Evolutionary conservation across 2,888 invertebrate species (phyloP).

Genomic region (Dryococelus australis): DNA sequence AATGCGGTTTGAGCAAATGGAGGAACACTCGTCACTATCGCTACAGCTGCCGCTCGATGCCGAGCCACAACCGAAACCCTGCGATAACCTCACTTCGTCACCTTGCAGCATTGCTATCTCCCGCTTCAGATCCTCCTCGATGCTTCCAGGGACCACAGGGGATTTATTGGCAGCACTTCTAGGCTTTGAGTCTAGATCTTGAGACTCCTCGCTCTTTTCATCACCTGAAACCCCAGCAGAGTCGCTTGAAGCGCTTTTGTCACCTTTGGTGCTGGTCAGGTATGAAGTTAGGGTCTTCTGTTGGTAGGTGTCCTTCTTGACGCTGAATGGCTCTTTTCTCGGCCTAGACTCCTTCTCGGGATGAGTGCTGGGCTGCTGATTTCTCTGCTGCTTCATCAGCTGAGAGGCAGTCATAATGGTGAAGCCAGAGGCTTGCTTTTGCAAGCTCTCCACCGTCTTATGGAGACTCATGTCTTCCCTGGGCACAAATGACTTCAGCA

Average conservation of each 20-base stretch:
- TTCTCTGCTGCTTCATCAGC: slow-evolving; percentile 36
- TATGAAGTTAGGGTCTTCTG: not conserved
- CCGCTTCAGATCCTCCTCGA: slow-evolving; percentile 18
- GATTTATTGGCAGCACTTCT: not conserved
- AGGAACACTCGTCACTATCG: not conserved
- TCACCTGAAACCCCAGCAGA: not conserved
- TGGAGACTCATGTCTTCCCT: slow-evolving; percentile 40
- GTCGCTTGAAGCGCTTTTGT: not conserved
- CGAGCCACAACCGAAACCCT: not conserved
- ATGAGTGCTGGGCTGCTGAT: not conserved
- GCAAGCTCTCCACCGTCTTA: slow-evolving; percentile 31
- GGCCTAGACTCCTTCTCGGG: not conserved
- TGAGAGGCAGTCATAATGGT: slow-evolving; percentile 44
- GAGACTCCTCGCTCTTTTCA: not conserved
- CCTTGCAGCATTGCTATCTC: not conserved
- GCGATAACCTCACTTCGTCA: not conserved
- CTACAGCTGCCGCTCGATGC: not conserved
- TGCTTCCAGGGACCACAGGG: not conserved
- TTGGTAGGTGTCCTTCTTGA: not conserved
- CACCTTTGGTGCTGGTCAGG: not conserved
- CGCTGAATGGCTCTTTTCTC: not conserved
- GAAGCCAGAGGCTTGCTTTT: not conserved
- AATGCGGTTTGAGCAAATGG: not conserved
- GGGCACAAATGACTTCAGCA: slow-evolving; percentile 53
- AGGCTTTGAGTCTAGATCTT: not conserved